Conservation (phyloP, 2,888 invertebrate genomes). For the Agapostemon virescens region DNA sequence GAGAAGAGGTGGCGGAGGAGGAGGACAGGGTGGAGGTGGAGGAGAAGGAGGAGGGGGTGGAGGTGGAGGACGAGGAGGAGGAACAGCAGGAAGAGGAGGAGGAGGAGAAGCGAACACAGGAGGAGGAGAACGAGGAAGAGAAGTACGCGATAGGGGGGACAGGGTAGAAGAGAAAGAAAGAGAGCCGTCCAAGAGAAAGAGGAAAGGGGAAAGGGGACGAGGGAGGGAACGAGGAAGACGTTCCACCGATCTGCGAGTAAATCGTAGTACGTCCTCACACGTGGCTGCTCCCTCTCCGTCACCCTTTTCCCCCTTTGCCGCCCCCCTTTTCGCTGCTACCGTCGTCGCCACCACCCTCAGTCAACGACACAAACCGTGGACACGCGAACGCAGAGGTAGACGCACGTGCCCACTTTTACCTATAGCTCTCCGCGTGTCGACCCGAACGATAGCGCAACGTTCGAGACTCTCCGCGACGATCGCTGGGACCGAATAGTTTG, state of each 20-base stretch:
- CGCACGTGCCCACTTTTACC: constrained; percentile 56
- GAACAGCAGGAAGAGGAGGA: constrained; percentile 33
- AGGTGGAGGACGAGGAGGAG: constrained; percentile 34
- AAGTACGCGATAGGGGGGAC: constrained; percentile 61
- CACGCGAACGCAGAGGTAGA: constrained; percentile 56
- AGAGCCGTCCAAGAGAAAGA: constrained; percentile 37
- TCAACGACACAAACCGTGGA: constrained; percentile 48
- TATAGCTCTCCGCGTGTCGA: constrained; percentile 50
- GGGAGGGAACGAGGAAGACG: constrained; percentile 67
- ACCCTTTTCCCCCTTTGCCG: constrained; percentile 41
- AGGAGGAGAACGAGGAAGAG: constrained; percentile 55
- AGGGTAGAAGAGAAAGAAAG: constrained; percentile 45
- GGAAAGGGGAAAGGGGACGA: constrained; percentile 54
- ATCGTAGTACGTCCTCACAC: constrained; percentile 69
- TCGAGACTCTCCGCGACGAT: background rate
- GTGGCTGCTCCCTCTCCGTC: constrained; percentile 56
- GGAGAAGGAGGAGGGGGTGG: constrained; percentile 49
- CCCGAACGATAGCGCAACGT: background rate
- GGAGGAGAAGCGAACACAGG: constrained; percentile 39
- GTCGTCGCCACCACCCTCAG: constrained; percentile 42
- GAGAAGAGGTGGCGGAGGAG: constrained; percentile 51
- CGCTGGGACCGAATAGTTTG: background rate
- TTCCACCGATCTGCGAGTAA: constrained; percentile 72
- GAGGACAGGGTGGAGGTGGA: constrained; percentile 26
- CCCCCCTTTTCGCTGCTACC: constrained; percentile 39